phyloP scores from a whole-genome alignment of 1,140 invertebrate genomes.

The Leucophenga varia region DNA sequence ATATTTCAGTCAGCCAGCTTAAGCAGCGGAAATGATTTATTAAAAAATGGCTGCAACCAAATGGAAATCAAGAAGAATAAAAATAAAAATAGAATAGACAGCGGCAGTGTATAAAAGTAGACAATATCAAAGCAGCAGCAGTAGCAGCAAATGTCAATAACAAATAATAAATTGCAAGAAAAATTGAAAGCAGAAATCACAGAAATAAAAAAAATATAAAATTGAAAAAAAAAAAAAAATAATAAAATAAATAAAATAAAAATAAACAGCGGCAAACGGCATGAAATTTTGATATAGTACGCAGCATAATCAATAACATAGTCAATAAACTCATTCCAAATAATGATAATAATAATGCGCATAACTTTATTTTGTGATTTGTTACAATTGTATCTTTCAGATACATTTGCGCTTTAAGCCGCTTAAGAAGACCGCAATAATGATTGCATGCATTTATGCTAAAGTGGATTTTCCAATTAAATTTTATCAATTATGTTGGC shows the following conservation, averaged over 20 bases:
- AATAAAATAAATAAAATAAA: conserved; percentile 13
- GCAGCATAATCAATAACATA: too few relatives aligned
- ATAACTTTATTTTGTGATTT: too few relatives aligned
- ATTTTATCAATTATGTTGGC: conserved; percentile 29
- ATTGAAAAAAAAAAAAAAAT: conserved; percentile 29
- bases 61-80: neutral
- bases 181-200: conserved; percentile 25
- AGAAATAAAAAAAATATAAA: conserved; percentile 14
- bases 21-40: conserved; percentile 51
- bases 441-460: neutral
- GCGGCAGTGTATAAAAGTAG: too few relatives aligned
- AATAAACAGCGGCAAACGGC: too few relatives aligned
- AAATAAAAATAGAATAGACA: conserved; percentile 17
- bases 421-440: too few relatives aligned
- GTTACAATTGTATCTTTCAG: too few relatives aligned
- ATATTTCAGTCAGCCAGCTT: conserved; percentile 35
- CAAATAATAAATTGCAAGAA: conserved; percentile 36
- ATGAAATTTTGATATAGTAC: too few relatives aligned
- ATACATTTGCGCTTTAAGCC: too few relatives aligned
- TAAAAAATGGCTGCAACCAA: conserved; percentile 27
- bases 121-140: neutral
- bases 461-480: conserved; percentile 37
- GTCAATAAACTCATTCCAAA: too few relatives aligned
- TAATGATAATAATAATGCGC: too few relatives aligned
- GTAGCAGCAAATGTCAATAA: conserved; percentile 24